These are phyloP conservation scores for Archilochus colubris DNA, from an alignment of 2,113 vertebrate genomes.

Conservation along the genomic window DNA sequence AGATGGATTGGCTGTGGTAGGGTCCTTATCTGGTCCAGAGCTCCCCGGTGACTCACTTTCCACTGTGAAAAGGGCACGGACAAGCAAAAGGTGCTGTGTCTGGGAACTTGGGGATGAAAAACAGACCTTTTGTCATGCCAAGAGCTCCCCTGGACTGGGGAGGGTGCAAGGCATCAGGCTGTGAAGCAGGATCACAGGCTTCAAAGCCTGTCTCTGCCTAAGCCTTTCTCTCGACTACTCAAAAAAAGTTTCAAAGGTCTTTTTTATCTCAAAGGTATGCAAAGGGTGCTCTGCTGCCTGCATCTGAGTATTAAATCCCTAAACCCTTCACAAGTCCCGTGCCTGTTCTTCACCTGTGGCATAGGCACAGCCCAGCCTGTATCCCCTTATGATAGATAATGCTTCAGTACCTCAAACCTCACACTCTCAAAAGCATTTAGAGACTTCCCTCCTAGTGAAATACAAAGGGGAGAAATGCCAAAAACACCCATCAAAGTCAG, in stretches of 20 bases:
- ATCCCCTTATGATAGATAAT: no score
- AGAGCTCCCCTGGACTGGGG: not conserved
- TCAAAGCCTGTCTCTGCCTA: not conserved
- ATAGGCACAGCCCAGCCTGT: not conserved
- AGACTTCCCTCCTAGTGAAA: not conserved
- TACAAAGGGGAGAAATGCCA: not conserved
- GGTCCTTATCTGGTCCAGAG: not conserved
- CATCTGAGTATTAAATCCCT: not conserved
- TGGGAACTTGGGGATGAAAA: not conserved
- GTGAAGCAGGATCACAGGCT: not conserved
- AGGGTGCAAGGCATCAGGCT: not conserved
- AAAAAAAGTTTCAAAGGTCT: not conserved
- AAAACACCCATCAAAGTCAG: not conserved
- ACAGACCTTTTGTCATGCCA: not conserved
- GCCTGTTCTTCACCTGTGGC: not conserved
- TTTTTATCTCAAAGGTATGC: not conserved
- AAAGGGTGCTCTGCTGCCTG: not conserved
- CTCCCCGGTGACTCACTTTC: not conserved
- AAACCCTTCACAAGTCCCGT: not conserved
- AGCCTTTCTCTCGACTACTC: not conserved
- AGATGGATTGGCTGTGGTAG: not conserved
- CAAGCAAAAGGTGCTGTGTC: not conserved
- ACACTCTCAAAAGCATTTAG: not conserved
- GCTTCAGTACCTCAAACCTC: not conserved
- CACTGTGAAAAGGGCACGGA: not conserved